phyloP scores from a whole-genome alignment of 2,113 vertebrate species.

The Malurus alboscapulatus region DNA sequence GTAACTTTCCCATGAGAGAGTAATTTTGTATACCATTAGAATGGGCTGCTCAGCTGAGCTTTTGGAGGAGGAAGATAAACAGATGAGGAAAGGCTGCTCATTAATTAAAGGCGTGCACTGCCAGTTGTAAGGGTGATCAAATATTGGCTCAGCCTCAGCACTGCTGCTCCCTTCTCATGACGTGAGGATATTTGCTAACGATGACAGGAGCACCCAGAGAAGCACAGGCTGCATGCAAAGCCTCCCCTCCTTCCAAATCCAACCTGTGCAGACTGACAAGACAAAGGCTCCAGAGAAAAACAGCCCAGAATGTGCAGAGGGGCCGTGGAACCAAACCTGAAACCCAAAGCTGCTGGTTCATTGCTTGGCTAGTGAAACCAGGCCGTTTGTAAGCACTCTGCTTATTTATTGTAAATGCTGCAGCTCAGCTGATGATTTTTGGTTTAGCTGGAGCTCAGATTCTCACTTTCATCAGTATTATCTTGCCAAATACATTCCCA shows the following conservation, averaged over 20 bases:
- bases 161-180: background rate
- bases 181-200: background rate
- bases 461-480: constrained; percentile 42
- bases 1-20: background rate
- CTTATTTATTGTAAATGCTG: background rate
- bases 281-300: background rate
- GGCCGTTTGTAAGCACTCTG: background rate
- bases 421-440: background rate
- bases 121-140: background rate
- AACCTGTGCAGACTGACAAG: background rate
- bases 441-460: background rate
- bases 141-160: background rate
- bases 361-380: background rate
- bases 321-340: background rate
- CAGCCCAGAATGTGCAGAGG: background rate
- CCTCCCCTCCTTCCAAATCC: background rate
- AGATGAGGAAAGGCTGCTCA: background rate
- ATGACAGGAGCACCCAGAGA: background rate
- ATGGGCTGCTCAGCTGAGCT: constrained; percentile 14
- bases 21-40: background rate
- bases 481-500: constrained; percentile 27
- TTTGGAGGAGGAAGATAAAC: background rate
- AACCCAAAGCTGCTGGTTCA: background rate
- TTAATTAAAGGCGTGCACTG: constrained; percentile 1
- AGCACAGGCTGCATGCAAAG: background rate